Conservation (phyloP, 2,113 vertebrate species). For the Trogon surrucura region DNA sequence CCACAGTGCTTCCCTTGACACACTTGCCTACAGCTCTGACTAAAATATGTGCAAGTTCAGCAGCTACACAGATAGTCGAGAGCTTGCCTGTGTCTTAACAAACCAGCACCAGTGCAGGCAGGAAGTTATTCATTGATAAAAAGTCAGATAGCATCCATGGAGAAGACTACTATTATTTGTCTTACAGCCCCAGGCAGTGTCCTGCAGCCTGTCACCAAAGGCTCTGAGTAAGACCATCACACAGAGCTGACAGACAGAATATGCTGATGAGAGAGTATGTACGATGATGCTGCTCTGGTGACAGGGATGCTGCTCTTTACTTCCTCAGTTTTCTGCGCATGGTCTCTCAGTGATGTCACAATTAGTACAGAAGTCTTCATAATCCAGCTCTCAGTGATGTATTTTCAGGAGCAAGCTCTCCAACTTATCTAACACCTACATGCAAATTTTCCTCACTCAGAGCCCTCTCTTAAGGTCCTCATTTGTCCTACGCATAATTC, state of each 20-base stretch:
- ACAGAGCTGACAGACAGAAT: neutral
- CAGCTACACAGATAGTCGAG: neutral
- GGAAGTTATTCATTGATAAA: neutral
- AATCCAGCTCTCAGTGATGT: neutral
- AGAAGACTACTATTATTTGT: constrained; percentile 50
- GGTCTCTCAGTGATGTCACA: neutral
- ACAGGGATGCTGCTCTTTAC: neutral
- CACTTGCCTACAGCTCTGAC: neutral
- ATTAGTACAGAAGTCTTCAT: neutral
- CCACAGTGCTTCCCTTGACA: neutral
- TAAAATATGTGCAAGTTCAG: neutral
- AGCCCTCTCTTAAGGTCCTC: neutral
- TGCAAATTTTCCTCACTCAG: neutral
- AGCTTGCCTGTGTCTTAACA: neutral
- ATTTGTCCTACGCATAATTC: neutral
- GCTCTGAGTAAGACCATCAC: neutral
- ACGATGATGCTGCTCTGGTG: neutral
- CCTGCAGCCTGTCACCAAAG: constrained; percentile 52
- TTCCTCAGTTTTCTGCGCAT: neutral
- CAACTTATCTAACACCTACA: neutral
- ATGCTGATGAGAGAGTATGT: neutral
- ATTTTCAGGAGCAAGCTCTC: neutral
- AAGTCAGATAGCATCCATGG: constrained; percentile 37
- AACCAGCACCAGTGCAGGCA: neutral
- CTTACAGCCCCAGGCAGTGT: constrained; percentile 12